Base-by-base conservation (phyloP, 2,113 vertebrate genomes). In the Perca schrenkii region DNA sequence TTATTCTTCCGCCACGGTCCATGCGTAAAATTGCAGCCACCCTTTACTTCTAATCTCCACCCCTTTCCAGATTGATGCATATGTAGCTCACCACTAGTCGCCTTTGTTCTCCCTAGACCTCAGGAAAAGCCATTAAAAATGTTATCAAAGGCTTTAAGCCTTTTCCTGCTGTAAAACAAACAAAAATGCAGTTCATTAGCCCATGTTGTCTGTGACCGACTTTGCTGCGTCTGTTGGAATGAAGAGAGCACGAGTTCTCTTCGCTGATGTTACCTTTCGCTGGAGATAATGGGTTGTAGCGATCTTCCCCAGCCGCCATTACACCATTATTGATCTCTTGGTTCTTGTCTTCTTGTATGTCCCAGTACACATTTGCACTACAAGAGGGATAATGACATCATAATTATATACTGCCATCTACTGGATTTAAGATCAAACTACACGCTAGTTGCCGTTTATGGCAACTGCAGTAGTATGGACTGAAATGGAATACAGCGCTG, bases 321-420 rank as follows among this genome's bases (percentile, higher is more conserved):
- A 91, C 83, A 89, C 85, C 80, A 83, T 91, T 94, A 92, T 93
- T 93, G 91, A 94, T 93, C 89, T 90, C 89, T 89, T 84, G 86
- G 83, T 93, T 90, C 83, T 82, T 77, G 80, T 82, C 79, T 79
- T 58, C 81, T 90, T 90, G 81, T 89, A 82, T 86, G 89, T 88
- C 83, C 83, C 54, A 77, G 74, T 52, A 74, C 88, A 87, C 84
- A 62, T 74, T 88, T 82, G 64, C 66, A 34, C 67, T 43, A 65
- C 50, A 61, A 31, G 58, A 58, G 62, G 8, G 31, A 25, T 52
- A 69, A 40, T 52, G 17, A 49, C 72, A 82, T 68, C 17, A 6
- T 77, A 62, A 70, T 68, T 54, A 36, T 58, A 47, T 76, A 66
- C 82, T 53, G 81, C 94, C 94, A 85, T 88, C 93, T 94, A 66